phyloP scores from a whole-genome alignment of 2,888 invertebrate genomes.

The Parasteatoda lunata region DNA sequence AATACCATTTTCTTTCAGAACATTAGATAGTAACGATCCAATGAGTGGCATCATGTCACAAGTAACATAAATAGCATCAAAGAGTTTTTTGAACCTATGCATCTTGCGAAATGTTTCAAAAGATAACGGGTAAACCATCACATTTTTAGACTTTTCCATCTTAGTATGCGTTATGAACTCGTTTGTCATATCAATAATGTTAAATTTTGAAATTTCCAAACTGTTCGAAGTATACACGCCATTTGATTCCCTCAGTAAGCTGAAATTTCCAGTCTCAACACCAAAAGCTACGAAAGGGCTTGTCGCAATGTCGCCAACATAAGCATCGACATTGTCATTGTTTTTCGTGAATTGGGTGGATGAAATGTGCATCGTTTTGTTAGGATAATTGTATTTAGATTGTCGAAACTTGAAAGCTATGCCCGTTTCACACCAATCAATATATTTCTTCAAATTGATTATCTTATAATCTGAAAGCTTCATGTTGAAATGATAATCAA shows the following conservation, averaged over 20 bases:
- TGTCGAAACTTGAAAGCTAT: conserved; percentile 52
- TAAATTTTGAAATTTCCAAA: conserved; percentile 52
- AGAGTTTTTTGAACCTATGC: conserved; percentile 22
- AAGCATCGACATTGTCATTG: background rate
- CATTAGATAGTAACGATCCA: conserved; percentile 12
- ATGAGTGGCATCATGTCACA: conserved; percentile 46
- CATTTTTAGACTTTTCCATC: background rate
- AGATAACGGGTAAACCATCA: conserved; percentile 31
- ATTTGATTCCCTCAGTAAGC: conserved; percentile 31
- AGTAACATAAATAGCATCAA: conserved; percentile 49
- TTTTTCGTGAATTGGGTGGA: too few species aligned
- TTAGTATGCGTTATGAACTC: conserved; percentile 10
- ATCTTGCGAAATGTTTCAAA: conserved; percentile 24
- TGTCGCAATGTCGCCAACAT: conserved; percentile 47
- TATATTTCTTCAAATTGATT: conserved; percentile 45
- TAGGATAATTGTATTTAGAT: conserved; percentile 38
- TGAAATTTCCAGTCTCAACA: conserved; percentile 29
- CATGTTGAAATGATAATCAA: conserved; percentile 56
- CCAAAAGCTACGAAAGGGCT: conserved; percentile 55
- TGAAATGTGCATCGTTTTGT: conserved; percentile 39
- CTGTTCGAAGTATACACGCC: conserved; percentile 40
- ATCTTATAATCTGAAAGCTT: conserved; percentile 34
- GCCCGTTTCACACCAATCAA: conserved; percentile 56
- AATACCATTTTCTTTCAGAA: conserved; percentile 35
- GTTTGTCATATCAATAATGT: conserved; percentile 39